Base-by-base conservation (phyloP, 2,888 invertebrate genomes). In the Papilio demoleus region DNA sequence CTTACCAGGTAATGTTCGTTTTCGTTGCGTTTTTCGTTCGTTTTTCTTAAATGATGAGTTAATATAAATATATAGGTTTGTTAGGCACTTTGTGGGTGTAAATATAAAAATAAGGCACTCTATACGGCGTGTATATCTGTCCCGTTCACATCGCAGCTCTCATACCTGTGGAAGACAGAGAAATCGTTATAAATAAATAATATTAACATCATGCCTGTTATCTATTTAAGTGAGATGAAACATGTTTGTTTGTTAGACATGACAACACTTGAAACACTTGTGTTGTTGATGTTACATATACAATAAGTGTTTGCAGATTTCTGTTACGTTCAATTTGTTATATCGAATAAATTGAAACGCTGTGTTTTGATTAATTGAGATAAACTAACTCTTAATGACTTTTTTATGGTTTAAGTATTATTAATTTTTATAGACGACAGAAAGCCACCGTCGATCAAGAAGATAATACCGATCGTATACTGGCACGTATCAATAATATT, bases 91-190 rank as follows among this genome's bases (percentile, higher is more conserved):
- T 70, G 61, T 68, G 62, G 65, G 64, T 72, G 74, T 76, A 53
- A 50, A 27, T 65, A 59, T 75, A 71, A 71, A 76, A 71, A 76
- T 77, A 76, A 87, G 86, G 85, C 86, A 87, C 87, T 82, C 72
- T 75, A 75, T 77, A 72, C 77, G 82, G 84, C 81, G 81, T 84
- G 79, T 76, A 76, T 78, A 67, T 75, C 70, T 59, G 74, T 78
- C 76, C 77, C 72, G 75, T 82, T 90, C 80, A 90, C 88, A 88
- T 88, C 70, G 77, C 88, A 82, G 81, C 82, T 76, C 74, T 76
- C 77, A 77, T 87, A 89, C 85, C 90, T 90, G 88, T 47, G 80
- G 72, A 73, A 22, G 79, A 70, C 75, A 68, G 65, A 42, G 38
- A 67, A n/a, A 63, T 0, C 12, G 31, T 61, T 61, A 59, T 4